Evolutionary conservation across 2,888 invertebrate species (phyloP), one percentile per base, ranked within the genome.

Genomic region (Anagyrus pseudococci): DNA sequence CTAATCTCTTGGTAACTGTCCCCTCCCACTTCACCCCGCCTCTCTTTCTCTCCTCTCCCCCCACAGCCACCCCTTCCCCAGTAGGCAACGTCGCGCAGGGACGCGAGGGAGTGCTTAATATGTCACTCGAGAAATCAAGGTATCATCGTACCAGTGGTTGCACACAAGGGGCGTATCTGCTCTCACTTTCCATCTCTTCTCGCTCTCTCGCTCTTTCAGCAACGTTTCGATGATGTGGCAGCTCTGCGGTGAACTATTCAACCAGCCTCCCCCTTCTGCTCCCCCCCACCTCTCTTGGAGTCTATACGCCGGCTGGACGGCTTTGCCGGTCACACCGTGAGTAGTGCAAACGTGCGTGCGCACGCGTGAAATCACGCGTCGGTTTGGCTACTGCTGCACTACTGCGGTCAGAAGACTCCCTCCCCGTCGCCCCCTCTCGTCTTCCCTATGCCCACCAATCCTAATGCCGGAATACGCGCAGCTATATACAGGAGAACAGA

Each of bases 91-190:
- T 54, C 60, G 60, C 57, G 41, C 64, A 48, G 1, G 53, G 44
- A 19, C 37, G 15, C 13, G 58, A 65, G 70, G 71, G 74, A 72
- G 73, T 72, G 73, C 71, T 72, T 72, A 71, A 77, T 73, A 75
- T 72, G 76, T 79, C 80, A 77, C 78, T 78, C 75, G 77, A 77
- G 74, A 77, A 77, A 77, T 77, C 76, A 76, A 75, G 76, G 76
- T 77, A 77, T 77, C 75, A 74, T 73, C 72, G 73, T 72, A 73
- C 75, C 76, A 76, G 75, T 77, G 78, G 75, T 74, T 74, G 73
- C 75, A 75, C 74, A 76, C 75, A 73, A 78, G 78, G 77, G 78
- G 77, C 77, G 76, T 77, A 77, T 74, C 72, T 72, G 66, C 56
- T 17, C 66, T n/a, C n/a, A n/a, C n/a, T n/a, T n/a, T n/a, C n/a